Conservation (phyloP, 2,113 vertebrate species). For the Equus przewalskii region DNA sequence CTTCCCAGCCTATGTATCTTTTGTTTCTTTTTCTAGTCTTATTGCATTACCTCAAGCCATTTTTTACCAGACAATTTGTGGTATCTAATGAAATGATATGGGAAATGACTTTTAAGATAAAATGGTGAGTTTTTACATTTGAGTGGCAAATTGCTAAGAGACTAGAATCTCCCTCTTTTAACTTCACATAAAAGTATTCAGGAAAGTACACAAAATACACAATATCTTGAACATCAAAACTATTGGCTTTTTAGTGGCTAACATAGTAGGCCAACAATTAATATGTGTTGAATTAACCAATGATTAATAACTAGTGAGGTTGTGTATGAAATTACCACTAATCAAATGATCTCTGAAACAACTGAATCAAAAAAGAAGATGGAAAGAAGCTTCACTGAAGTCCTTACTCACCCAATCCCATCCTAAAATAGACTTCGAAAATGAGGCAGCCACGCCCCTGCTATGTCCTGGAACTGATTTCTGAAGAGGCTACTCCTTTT, state of each 20-base stretch:
- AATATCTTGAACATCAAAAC: not conserved
- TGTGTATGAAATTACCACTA: not conserved
- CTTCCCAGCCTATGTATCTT: not conserved
- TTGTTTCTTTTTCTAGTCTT: not conserved
- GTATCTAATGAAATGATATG: not conserved
- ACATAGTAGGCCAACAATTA: not conserved
- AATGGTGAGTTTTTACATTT: not conserved
- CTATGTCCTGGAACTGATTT: not conserved
- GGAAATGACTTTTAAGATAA: not conserved
- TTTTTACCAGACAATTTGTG: not conserved
- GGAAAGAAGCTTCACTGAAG: not conserved
- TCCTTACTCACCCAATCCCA: not conserved
- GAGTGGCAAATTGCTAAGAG: not conserved
- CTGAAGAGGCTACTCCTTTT: not conserved
- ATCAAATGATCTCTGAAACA: not conserved
- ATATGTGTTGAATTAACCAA: not conserved
- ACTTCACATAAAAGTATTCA: not conserved
- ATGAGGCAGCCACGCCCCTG: not conserved
- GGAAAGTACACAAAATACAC: not conserved
- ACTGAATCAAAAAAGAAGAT: not conserved
- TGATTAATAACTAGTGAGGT: not conserved
- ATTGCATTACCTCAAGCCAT: not conserved
- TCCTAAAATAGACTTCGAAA: not conserved
- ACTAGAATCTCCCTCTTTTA: not conserved
- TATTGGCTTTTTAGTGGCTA: not conserved